phyloP scores from a whole-genome alignment of 2,888 invertebrate genomes.

The Dilophus febrilis region DNA sequence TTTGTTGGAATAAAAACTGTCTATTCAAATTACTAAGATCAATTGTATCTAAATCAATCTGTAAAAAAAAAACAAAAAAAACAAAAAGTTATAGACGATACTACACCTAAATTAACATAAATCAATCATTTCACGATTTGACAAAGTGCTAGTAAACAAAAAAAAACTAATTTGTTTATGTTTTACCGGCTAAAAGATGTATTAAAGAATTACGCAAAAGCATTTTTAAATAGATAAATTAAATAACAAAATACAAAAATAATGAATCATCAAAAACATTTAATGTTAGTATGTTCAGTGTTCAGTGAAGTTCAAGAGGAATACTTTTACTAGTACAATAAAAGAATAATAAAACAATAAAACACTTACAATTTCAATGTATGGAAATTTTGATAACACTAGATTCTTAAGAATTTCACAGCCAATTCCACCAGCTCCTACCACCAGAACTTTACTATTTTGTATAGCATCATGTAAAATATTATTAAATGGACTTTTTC shows the following conservation, averaged over 20 bases:
- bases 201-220: too few species aligned
- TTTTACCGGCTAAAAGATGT: too few species aligned
- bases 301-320: too few species aligned
- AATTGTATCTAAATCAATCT: slow-evolving; percentile 99
- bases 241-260: too few species aligned
- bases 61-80: slow-evolving; percentile 25
- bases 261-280: too few species aligned
- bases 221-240: too few species aligned
- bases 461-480: slow-evolving; percentile 22
- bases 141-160: neutral
- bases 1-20: slow-evolving; percentile 95
- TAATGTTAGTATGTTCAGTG: too few species aligned
- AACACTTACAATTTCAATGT: slow-evolving; percentile 80
- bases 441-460: slow-evolving; percentile 58
- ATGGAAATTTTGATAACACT: slow-evolving; percentile 79
- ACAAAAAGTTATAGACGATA: too few species aligned
- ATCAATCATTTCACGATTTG: too few species aligned
- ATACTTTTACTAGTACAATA: too few species aligned
- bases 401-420: slow-evolving; percentile 97
- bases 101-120: too few species aligned
- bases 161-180: neutral
- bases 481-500: too few species aligned
- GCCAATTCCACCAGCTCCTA: slow-evolving; percentile 98
- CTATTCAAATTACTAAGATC: slow-evolving; percentile 98
- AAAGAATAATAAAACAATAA: slow-evolving; percentile 1